A percentile compares a stretch with the other conserved stretches of the same genome.
Evolutionary conservation across 2,113 vertebrate species (phyloP).

Genomic region (Melanocharis versteri): DNA sequence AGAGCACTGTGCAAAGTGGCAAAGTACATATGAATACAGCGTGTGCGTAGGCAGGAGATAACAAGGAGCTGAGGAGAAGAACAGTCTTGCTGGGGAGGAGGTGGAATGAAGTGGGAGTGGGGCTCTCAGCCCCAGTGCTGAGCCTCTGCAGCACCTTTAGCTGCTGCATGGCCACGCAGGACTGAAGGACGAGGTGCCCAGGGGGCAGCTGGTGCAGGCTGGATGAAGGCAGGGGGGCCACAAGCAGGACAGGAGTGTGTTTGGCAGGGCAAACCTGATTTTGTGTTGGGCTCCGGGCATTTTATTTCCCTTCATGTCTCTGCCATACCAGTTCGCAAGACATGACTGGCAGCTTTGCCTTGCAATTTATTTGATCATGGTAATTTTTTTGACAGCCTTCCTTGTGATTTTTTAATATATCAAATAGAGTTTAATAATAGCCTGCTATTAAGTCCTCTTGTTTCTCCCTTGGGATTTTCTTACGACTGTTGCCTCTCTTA

Average conservation of each 20-base stretch:
- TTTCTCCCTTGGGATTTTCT: constrained; percentile 59
- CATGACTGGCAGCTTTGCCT: constrained; percentile 59
- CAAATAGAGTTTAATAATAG: constrained; percentile 71
- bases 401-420: constrained; percentile 69
- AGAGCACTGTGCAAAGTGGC: constrained; percentile 22
- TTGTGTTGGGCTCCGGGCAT: neutral
- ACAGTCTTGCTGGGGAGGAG: neutral
- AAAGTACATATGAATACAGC: neutral
- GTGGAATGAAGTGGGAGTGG: neutral
- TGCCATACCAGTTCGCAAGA: neutral
- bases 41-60: constrained; percentile 37
- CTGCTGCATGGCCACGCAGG: accelerated
- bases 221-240: neutral
- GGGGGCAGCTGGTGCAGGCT: neutral
- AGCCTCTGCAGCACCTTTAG: neutral
- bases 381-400: constrained; percentile 68
- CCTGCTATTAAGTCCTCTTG: constrained; percentile 63
- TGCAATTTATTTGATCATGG: constrained; percentile 64
- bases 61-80: constrained; percentile 3
- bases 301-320: neutral
- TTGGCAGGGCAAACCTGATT: neutral
- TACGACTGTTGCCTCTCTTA: constrained; percentile 39
- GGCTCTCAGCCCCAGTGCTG: neutral
- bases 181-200: neutral
- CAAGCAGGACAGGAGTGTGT: neutral